Conservation (phyloP, 2,113 vertebrate species). For the Amia ocellicauda region DNA sequence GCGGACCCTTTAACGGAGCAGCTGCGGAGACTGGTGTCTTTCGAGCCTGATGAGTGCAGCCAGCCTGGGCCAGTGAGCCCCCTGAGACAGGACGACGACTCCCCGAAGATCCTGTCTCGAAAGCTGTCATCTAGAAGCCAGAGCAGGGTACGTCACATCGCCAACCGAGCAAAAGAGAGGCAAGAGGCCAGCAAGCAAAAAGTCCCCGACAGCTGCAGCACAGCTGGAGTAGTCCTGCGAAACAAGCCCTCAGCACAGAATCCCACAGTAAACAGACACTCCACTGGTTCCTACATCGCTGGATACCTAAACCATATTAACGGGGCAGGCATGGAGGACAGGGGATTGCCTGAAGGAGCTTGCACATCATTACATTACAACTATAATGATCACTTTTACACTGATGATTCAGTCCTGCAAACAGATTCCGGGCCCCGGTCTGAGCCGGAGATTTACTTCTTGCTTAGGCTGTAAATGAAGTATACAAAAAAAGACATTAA, state of each 20-base stretch:
- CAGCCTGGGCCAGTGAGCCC: conserved; percentile 12
- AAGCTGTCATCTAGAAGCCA: conserved; percentile 92
- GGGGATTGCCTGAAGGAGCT: conserved; percentile 82
- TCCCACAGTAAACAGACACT: conserved; percentile 74
- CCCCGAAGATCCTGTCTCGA: conserved; percentile 74
- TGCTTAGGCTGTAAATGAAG: conserved; percentile 64
- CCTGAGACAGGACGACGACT: conserved; percentile 54
- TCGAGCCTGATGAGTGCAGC: conserved; percentile 73
- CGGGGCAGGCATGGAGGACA: conserved; percentile 51
- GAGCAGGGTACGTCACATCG: conserved; percentile 91
- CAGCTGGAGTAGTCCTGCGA: conserved; percentile 71
- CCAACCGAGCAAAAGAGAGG: conserved; percentile 85
- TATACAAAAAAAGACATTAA: not conserved
- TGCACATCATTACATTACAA: conserved; percentile 63
- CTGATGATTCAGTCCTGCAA: conserved; percentile 54
- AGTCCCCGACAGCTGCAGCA: conserved; percentile 16
- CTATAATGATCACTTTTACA: conserved; percentile 62
- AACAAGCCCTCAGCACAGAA: conserved; percentile 63
- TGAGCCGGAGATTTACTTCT: conserved; percentile 92
- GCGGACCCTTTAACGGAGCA: conserved; percentile 83
- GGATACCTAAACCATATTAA: conserved; percentile 70
- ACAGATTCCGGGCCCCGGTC: conserved; percentile 60
- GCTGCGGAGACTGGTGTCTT: conserved; percentile 79
- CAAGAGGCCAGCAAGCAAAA: conserved; percentile 80
- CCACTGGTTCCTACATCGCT: conserved; percentile 89